These are phyloP conservation scores for Sarcophaga subvicina DNA, from an alignment of 2,888 invertebrate species.

Conservation along the genomic window DNA sequence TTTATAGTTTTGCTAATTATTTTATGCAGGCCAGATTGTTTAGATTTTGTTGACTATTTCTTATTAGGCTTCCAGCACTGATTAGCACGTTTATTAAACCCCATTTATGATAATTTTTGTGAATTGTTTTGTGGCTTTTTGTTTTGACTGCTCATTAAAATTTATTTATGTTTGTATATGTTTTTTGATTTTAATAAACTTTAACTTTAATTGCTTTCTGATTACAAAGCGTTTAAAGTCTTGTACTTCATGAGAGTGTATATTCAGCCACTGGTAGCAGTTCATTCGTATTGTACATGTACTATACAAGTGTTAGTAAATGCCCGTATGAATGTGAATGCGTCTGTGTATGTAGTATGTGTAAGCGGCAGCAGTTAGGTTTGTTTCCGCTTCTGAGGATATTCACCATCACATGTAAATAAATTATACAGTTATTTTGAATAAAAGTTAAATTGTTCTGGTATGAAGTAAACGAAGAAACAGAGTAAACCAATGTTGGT, in stretches of 20 bases:
- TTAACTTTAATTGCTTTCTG: conserved; percentile 20
- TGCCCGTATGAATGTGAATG: not conserved
- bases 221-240: not conserved
- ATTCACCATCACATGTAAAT: not conserved
- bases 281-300: not conserved
- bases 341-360: not conserved
- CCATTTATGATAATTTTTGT: not conserved
- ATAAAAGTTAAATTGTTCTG: not conserved
- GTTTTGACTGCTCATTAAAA: not conserved
- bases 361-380: not conserved
- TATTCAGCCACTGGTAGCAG: not conserved
- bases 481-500: not conserved
- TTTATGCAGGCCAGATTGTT: not conserved
- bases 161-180: conserved; percentile 28
- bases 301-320: not conserved
- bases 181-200: not conserved
- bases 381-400: conserved; percentile 24
- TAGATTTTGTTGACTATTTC: conserved; percentile 67
- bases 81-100: conserved; percentile 22
- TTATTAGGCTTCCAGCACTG: conserved; percentile 53
- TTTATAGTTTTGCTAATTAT: no score
- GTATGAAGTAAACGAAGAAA: not conserved
- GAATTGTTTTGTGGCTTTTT: not conserved
- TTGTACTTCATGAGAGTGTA: not conserved
- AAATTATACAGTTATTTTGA: not conserved